phyloP scores from a whole-genome alignment of 1,140 invertebrate species.

The Drosophila arawakana region DNA sequence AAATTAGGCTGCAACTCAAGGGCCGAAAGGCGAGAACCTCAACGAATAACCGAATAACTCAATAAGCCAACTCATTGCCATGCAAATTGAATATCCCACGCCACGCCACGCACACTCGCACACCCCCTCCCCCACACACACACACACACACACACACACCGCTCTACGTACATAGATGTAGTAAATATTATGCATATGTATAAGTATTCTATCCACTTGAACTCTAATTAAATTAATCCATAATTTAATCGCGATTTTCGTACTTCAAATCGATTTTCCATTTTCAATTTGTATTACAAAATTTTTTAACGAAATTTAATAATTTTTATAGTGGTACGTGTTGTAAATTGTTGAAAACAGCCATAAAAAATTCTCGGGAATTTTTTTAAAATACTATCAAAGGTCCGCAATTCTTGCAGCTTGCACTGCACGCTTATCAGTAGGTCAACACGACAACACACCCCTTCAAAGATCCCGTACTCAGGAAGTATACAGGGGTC shows the following conservation, averaged over 20 bases:
- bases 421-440: too few relatives aligned
- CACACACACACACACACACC: not conserved
- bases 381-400: too few relatives aligned
- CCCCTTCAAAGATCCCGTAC: too few relatives aligned
- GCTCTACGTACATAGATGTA: too few relatives aligned
- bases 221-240: not conserved
- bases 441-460: too few relatives aligned
- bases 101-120: slow-evolving; percentile 13
- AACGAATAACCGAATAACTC: slow-evolving; percentile 53
- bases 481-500: too few relatives aligned
- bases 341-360: too few relatives aligned
- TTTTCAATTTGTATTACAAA: not conserved
- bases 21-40: not conserved
- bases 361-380: too few relatives aligned
- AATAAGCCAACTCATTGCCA: slow-evolving; percentile 47
- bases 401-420: too few relatives aligned
- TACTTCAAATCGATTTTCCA: not conserved
- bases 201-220: not conserved
- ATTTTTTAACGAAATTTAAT: too few relatives aligned
- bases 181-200: not conserved
- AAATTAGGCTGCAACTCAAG: slow-evolving; percentile 43
- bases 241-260: not conserved
- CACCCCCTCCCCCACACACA: slow-evolving; percentile 2
- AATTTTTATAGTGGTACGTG: too few relatives aligned
- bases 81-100: slow-evolving; percentile 46